These are phyloP conservation scores for Regulus satrapa DNA, from an alignment of 2,113 vertebrate species.

Conservation along the genomic window DNA sequence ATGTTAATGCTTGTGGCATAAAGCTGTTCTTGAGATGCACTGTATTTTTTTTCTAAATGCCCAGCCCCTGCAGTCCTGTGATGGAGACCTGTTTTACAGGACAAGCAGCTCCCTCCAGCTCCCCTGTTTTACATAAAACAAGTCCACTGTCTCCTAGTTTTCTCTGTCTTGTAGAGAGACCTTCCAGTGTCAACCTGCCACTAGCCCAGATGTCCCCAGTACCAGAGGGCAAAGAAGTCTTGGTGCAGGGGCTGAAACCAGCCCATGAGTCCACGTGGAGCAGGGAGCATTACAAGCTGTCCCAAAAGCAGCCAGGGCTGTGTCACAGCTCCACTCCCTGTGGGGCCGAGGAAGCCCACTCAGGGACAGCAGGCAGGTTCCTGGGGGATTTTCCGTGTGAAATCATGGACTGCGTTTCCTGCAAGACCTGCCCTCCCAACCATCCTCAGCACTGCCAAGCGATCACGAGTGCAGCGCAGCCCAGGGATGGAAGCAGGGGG, in stretches of 20 bases:
- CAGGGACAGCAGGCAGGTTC: background rate
- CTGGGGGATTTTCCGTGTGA: rapidly evolving
- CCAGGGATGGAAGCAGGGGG: background rate
- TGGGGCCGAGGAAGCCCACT: background rate
- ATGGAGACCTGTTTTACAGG: background rate
- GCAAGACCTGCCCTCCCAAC: background rate
- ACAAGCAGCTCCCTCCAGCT: background rate
- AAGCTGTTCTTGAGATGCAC: background rate
- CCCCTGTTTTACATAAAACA: background rate
- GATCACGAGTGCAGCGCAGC: rapidly evolving
- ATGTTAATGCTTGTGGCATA: background rate
- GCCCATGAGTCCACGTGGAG: background rate
- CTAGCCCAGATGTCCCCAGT: background rate
- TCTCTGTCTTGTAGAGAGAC: background rate
- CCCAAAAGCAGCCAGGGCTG: rapidly evolving
- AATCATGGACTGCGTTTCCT: background rate
- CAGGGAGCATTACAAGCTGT: background rate
- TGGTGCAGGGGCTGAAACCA: background rate
- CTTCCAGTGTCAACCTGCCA: background rate
- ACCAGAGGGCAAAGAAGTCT: background rate
- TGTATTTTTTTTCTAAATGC: background rate
- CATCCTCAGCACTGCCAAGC: background rate
- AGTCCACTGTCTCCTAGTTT: background rate
- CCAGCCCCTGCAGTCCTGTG: background rate
- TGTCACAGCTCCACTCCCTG: background rate